These are phyloP conservation scores for Erebia ligea DNA, from an alignment of 2,888 invertebrate genomes.

Conservation along the genomic window DNA sequence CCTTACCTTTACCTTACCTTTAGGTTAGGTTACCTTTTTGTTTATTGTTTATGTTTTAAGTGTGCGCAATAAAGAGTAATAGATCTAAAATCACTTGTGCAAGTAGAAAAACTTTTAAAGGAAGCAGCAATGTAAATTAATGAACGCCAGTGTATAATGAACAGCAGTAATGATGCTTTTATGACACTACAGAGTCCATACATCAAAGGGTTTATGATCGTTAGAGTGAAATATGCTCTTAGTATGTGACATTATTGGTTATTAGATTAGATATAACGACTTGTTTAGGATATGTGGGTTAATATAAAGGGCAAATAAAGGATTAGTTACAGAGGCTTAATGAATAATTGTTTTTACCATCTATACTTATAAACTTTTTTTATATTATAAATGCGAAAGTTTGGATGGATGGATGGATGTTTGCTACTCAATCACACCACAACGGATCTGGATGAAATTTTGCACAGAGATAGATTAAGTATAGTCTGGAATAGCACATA, in stretches of 20 bases:
- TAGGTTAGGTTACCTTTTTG: no score
- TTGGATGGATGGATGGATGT: no score
- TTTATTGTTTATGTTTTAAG: no score
- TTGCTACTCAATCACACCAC: no score
- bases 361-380: no score
- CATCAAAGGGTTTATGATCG: slow-evolving; percentile 32
- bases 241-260: slow-evolving; percentile 21
- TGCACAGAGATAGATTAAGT: no score
- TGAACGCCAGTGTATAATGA: slow-evolving; percentile 24
- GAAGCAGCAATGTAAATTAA: slow-evolving; percentile 17
- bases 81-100: background rate
- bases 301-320: no score
- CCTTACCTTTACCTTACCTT: no score
- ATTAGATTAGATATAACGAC: slow-evolving; percentile 23
- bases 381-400: no score
- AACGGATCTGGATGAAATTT: no score
- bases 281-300: background rate
- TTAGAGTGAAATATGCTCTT: slow-evolving; percentile 24
- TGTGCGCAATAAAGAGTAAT: no score
- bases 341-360: background rate
- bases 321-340: background rate
- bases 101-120: background rate
- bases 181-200: slow-evolving; percentile 26
- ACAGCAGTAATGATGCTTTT: slow-evolving; percentile 25
- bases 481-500: no score